phyloP scores from a whole-genome alignment of 1,140 invertebrate genomes.

The Megalopta genalis region DNA sequence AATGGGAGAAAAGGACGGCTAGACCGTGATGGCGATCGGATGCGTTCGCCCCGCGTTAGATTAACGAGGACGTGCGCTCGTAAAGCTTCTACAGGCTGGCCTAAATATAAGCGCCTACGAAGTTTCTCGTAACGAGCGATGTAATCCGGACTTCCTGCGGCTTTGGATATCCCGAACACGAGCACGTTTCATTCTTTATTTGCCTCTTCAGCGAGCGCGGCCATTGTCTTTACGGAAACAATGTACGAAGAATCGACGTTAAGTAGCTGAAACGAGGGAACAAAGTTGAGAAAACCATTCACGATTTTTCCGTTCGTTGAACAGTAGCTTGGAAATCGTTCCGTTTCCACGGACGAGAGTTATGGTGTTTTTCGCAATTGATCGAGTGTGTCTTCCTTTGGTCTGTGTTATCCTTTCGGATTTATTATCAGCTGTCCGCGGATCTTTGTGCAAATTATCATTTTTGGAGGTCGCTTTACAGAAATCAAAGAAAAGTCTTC shows the following conservation, averaged over 20 bases:
- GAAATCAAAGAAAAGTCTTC: no score
- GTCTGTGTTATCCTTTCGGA: no score
- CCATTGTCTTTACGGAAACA: conserved; percentile 34
- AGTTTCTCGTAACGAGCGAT: conserved; percentile 47
- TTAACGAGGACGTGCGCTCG: conserved; percentile 72
- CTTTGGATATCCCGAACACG: conserved; percentile 22
- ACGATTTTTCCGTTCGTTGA: neutral
- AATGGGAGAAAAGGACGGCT: conserved; percentile 64
- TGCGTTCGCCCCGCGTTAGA: conserved; percentile 61
- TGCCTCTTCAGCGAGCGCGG: neutral
- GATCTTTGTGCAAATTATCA: no score
- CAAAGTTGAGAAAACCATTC: neutral
- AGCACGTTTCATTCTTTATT: neutral
- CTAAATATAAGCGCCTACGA: conserved; percentile 73
- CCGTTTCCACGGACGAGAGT: no score
- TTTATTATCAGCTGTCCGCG: no score
- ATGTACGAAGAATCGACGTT: neutral
- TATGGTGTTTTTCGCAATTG: no score
- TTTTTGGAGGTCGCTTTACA: no score
- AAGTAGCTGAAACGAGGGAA: neutral
- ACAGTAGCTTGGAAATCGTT: no score
- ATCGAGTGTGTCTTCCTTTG: no score
- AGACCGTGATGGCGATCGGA: conserved; percentile 53
- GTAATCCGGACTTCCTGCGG: conserved; percentile 67
- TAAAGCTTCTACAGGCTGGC: conserved; percentile 72